Evolutionary conservation across 2,797 vertebrate species (phyloP).

Genomic region (Tragelaphus eurycerus): DNA sequence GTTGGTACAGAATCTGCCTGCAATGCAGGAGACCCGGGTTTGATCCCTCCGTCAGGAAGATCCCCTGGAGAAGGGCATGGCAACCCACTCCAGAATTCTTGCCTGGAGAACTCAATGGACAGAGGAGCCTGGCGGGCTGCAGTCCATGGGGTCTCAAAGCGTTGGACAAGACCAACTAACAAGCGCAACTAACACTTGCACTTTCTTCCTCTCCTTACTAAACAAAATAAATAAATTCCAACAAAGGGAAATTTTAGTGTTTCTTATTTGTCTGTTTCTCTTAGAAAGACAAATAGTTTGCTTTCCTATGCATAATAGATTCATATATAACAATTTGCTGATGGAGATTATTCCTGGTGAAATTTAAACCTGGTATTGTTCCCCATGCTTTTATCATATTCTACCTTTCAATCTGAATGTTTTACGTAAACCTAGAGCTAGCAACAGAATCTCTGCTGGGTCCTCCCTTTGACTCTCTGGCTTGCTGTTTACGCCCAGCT

Average conservation of each 20-base stretch:
- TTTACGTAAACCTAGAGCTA: not conserved
- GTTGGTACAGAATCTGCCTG: not conserved
- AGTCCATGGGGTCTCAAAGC: not conserved
- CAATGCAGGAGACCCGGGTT: not conserved
- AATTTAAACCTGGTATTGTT: slow-evolving; percentile 16
- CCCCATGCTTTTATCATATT: not conserved
- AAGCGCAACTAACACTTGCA: not conserved
- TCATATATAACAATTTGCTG: not conserved
- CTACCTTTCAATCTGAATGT: not conserved
- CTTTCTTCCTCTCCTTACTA: not conserved
- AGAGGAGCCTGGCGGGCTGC: not conserved
- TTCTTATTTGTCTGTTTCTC: not conserved
- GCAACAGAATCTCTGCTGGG: not conserved
- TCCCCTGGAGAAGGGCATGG: not conserved
- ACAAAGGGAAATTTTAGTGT: not conserved
- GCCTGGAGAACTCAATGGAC: not conserved
- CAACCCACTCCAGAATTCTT: not conserved
- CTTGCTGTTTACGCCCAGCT: not conserved
- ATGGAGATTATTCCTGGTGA: not conserved
- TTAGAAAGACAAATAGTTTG: not conserved
- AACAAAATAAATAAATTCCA: not conserved
- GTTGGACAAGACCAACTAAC: not conserved
- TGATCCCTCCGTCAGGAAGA: not conserved
- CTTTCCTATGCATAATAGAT: not conserved
- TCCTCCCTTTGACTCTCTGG: not conserved